A percentile compares a stretch with the other conserved stretches of the same genome.
phyloP scores from a whole-genome alignment of 2,888 invertebrate genomes.

The Thecocarcelia acutangulata region DNA sequence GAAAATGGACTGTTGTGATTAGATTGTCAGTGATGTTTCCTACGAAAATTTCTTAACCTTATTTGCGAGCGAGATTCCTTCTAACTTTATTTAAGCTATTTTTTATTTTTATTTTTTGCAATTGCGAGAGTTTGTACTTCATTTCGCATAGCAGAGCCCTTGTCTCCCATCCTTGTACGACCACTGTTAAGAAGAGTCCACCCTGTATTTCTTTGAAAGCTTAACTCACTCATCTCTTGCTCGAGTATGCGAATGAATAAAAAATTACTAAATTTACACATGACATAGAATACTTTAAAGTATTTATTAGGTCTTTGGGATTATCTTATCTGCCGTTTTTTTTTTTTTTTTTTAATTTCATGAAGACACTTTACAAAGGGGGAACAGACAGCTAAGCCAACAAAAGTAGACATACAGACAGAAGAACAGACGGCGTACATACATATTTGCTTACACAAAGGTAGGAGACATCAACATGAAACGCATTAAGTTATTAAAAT shows the following conservation, averaged over 20 bases:
- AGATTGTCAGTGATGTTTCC: too few relatives aligned
- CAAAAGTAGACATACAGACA: conserved; percentile 35
- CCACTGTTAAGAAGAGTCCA: too few relatives aligned
- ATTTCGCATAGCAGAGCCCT: too few relatives aligned
- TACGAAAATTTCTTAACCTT: too few relatives aligned
- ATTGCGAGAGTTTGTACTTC: too few relatives aligned
- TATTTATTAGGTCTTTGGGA: conserved; percentile 65
- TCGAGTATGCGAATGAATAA: conserved; percentile 5
- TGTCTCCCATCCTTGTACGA: too few relatives aligned
- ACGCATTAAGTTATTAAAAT: conserved; percentile 59
- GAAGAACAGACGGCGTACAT: background rate
- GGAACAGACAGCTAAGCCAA: conserved; percentile 46
- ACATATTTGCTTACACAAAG: conserved; percentile 11
- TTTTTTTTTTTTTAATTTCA: conserved; percentile 48
- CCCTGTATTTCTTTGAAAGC: too few relatives aligned
- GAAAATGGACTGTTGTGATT: too few relatives aligned
- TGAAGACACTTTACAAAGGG: conserved; percentile 35
- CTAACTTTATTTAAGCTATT: too few relatives aligned
- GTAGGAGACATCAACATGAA: conserved; percentile 29
- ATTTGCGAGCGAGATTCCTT: too few relatives aligned
- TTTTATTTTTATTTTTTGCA: too few relatives aligned
- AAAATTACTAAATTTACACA: conserved; percentile 38
- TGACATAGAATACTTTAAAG: conserved; percentile 57
- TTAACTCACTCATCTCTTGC: too few relatives aligned
- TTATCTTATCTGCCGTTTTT: conserved; percentile 63